Conservation (phyloP, 2,888 invertebrate genomes). For the Drosophila pegasa region DNA sequence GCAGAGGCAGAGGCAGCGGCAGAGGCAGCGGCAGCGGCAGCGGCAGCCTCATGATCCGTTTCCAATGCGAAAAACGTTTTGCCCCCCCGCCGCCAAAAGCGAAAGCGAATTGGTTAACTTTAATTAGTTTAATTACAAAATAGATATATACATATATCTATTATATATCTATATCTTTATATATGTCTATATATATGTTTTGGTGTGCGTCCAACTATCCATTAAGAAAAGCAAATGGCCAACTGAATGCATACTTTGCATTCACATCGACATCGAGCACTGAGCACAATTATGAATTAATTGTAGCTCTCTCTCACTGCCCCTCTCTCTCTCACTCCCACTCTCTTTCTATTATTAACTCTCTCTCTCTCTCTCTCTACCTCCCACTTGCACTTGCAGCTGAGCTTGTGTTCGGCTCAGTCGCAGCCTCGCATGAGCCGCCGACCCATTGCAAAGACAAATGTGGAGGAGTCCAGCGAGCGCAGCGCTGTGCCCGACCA, state of each 20-base stretch:
- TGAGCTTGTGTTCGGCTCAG: conserved; percentile 29
- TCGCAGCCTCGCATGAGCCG: conserved; percentile 67
- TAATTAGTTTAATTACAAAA: conserved; percentile 74
- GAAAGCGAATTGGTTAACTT: conserved; percentile 72
- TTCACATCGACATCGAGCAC: conserved; percentile 34
- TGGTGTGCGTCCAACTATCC: conserved; percentile 2
- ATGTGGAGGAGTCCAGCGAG: conserved; percentile 68
- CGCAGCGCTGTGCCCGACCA: conserved; percentile 76
- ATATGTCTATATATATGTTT: not conserved
- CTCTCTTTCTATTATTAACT: not conserved
- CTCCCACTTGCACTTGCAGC: conserved; percentile 28
- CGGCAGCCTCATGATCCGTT: conserved; percentile 38
- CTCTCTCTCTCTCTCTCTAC: not conserved
- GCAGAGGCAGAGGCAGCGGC: not conserved
- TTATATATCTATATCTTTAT: not conserved
- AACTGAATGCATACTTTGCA: conserved; percentile 27
- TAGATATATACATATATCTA: conserved; percentile 5
- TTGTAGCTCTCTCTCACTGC: conserved; percentile 7
- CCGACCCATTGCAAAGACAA: conserved; percentile 60
- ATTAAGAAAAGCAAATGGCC: conserved; percentile 30
- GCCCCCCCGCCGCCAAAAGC: conserved; percentile 53
- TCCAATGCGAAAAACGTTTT: conserved; percentile 10
- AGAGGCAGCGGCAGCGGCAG: conserved; percentile 18
- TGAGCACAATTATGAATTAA: conserved; percentile 35
- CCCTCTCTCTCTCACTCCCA: not conserved